Evolutionary conservation across 2,113 vertebrate species (phyloP).

Genomic region (Eclectus roratus): DNA sequence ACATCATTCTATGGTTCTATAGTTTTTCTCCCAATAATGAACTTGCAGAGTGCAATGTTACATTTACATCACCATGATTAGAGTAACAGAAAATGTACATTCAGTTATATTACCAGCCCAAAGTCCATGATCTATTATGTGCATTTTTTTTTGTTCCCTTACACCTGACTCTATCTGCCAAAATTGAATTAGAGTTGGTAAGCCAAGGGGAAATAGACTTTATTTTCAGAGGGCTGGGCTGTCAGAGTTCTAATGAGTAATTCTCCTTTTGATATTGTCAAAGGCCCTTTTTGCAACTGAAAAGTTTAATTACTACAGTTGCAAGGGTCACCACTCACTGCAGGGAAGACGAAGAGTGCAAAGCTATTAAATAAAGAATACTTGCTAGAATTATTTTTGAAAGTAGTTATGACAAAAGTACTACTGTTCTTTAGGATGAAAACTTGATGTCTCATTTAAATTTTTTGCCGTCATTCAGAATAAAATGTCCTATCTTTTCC

Average conservation of each 20-base stretch:
- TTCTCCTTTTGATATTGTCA: conserved; percentile 41
- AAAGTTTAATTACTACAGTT: conserved; percentile 53
- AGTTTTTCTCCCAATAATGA: not conserved
- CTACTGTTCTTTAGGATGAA: not conserved
- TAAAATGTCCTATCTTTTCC: conserved; percentile 9
- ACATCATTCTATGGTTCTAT: not conserved
- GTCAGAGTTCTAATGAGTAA: conserved; percentile 32
- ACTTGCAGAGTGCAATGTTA: not conserved
- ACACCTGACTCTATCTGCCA: not conserved
- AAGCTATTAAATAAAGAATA: conserved; percentile 40
- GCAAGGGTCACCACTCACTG: conserved; percentile 35
- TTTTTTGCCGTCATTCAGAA: conserved; percentile 2
- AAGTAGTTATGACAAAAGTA: conserved; percentile 6
- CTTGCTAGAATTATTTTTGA: conserved; percentile 8
- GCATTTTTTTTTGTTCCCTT: not conserved
- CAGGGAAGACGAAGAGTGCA: not conserved
- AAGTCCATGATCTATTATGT: not conserved
- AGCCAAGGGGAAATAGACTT: not conserved
- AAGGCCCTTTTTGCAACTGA: conserved; percentile 1
- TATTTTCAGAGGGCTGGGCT: not conserved
- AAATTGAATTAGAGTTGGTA: not conserved
- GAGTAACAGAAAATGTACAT: not conserved
- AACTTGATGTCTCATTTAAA: conserved; percentile 26
- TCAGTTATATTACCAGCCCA: not conserved
- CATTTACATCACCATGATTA: not conserved